These are phyloP conservation scores for Aurelia aurita complex sp. Pacific DNA, from an alignment of 30 jellyfish, hydroid and myxozoan genomes.

Conservation along the genomic window DNA sequence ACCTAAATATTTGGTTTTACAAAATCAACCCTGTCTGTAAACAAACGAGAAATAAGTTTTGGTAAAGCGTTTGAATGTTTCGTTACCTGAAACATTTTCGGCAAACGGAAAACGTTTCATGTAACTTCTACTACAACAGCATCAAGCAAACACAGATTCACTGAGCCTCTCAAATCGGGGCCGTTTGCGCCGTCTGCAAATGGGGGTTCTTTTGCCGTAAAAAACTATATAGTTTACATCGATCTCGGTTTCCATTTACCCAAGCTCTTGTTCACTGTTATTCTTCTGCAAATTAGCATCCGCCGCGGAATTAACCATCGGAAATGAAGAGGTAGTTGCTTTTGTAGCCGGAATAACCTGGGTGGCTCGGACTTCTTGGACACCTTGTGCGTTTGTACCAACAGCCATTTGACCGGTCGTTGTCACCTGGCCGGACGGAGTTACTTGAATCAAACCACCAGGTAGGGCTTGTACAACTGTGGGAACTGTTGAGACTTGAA, in stretches of 20 bases:
- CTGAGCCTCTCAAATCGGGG: too few species aligned
- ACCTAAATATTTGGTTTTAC: too few species aligned
- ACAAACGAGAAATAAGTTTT: too few species aligned
- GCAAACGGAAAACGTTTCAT: too few species aligned
- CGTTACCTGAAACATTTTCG: too few species aligned
- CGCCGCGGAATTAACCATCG: constrained; percentile 15
- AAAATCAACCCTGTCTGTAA: too few species aligned
- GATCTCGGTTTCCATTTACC: background rate
- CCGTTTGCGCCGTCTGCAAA: too few species aligned
- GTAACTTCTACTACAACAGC: too few species aligned
- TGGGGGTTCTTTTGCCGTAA: too few species aligned
- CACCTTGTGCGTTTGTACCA: constrained; percentile 10
- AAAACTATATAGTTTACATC: too few species aligned
- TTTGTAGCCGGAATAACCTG: constrained; percentile 7
- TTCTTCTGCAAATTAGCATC: constrained; percentile 7
- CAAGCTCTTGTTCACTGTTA: constrained; percentile 11
- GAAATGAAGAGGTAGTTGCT: constrained; percentile 15
- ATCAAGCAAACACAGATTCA: too few species aligned
- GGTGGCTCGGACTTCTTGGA: background rate
- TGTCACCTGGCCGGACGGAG: constrained; percentile 76
- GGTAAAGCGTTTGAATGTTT: too few species aligned
- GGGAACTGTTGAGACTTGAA: constrained; percentile 72
- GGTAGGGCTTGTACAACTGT: constrained; percentile 84
- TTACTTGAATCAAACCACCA: constrained; percentile 76
- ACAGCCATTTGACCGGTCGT: constrained; percentile 49